These are phyloP conservation scores for Radopholus similis DNA, from an alignment of 1,140 invertebrate genomes.

Conservation along the genomic window DNA sequence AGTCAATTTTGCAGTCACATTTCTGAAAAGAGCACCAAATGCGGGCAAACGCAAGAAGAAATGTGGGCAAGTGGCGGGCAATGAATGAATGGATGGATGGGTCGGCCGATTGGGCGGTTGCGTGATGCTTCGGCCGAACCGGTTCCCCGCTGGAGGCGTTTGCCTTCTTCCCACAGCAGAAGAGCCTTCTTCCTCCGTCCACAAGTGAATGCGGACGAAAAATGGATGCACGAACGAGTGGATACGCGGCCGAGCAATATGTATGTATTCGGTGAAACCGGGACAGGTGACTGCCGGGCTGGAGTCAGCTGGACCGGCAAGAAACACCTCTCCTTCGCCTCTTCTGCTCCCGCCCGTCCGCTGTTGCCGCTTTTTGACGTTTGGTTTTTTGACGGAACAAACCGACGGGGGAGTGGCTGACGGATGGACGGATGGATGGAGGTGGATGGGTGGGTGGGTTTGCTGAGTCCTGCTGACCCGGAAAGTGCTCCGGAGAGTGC, in stretches of 20 bases:
- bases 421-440: background rate
- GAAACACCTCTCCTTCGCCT: background rate
- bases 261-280: background rate
- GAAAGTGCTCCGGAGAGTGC: too few species aligned
- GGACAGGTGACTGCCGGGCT: background rate
- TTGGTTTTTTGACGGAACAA: background rate
- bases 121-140: too few species aligned
- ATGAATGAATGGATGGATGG: background rate
- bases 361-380: background rate
- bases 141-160: too few species aligned
- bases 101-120: background rate
- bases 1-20: constrained; percentile 27
- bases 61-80: background rate
- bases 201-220: background rate
- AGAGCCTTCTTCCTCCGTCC: background rate
- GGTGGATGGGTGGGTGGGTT: too few species aligned
- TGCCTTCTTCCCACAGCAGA: background rate
- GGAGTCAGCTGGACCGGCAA: background rate
- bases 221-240: background rate
- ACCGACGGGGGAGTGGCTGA: background rate
- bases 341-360: background rate
- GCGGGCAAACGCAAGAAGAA: constrained; percentile 8
- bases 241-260: background rate
- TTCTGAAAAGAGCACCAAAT: constrained; percentile 9
- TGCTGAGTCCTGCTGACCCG: too few species aligned